These are phyloP conservation scores for Drosophila prosaltans DNA, from an alignment of 1,140 invertebrate genomes.

Conservation along the genomic window DNA sequence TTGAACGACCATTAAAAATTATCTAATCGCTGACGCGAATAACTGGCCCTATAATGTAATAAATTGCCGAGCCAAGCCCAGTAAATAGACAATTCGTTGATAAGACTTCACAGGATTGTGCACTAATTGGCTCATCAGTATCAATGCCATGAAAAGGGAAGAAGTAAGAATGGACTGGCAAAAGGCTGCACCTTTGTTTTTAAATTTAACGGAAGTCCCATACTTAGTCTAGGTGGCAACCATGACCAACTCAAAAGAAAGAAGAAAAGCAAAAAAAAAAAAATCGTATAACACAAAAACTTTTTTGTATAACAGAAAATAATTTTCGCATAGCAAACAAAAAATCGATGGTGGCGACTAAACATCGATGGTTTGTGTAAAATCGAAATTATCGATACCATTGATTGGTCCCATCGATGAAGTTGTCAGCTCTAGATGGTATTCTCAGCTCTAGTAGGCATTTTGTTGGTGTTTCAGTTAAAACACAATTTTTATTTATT, in stretches of 20 bases:
- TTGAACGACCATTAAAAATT: constrained; percentile 1
- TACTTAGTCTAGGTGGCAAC: neutral
- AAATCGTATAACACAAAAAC: too few species aligned
- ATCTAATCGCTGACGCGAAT: constrained; percentile 3
- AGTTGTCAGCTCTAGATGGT: too few species aligned
- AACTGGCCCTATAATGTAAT: neutral
- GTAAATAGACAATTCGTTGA: neutral
- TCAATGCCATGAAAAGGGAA: neutral
- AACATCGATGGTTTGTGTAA: too few species aligned
- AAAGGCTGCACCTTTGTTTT: constrained; percentile 5
- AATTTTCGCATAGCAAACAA: too few species aligned
- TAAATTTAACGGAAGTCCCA: neutral
- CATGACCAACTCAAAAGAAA: too few species aligned
- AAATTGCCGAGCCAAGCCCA: neutral
- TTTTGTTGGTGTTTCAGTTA: neutral
- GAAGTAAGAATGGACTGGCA: too few species aligned
- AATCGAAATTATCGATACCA: too few species aligned
- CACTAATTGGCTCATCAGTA: neutral
- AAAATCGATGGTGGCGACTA: too few species aligned
- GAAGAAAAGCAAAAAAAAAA: too few species aligned
- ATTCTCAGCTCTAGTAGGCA: neutral
- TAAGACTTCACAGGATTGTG: neutral
- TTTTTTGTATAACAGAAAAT: too few species aligned
- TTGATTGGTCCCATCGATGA: too few species aligned
- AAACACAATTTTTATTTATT: neutral